A percentile compares a stretch with the other conserved stretches of the same genome.
These are phyloP conservation scores for Siderastrea siderea DNA, from an alignment of 92 coral and sea anemone species.

Conservation along the genomic window DNA sequence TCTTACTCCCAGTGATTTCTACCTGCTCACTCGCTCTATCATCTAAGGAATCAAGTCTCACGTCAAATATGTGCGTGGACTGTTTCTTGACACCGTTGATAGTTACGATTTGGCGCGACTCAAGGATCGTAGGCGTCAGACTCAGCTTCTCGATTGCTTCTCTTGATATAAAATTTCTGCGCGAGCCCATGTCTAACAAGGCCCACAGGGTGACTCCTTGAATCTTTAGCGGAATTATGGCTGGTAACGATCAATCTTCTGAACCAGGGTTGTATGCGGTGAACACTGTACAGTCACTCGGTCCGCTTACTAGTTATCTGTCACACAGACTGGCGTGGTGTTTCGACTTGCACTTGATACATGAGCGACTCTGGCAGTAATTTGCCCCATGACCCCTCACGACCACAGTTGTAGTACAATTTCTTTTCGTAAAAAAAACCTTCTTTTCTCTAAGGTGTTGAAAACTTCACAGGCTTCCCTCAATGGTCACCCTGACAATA, in stretches of 20 bases:
- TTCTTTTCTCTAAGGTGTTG: slow-evolving; percentile 20
- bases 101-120: slow-evolving; percentile 66
- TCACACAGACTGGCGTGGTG: slow-evolving; percentile 2
- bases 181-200: slow-evolving; percentile 40
- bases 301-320: background rate
- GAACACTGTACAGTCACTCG: no score
- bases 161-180: background rate
- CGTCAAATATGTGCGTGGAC: slow-evolving; percentile 60
- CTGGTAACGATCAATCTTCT: no score
- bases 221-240: background rate
- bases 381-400: background rate
- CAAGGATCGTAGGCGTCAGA: slow-evolving; percentile 52
- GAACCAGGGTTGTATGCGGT: no score
- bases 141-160: slow-evolving; percentile 51
- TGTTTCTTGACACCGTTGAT: slow-evolving; percentile 57
- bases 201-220: slow-evolving; percentile 54
- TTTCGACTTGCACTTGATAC: no score
- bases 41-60: background rate
- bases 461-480: slow-evolving; percentile 12
- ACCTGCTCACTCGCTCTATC: no score
- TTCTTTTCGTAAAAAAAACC: background rate
- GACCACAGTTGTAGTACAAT: background rate
- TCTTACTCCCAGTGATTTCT: no score
- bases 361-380: background rate
- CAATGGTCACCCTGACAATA: slow-evolving; percentile 36